A percentile compares a stretch with the other conserved stretches of the same genome.
Conservation (phyloP, 1,140 invertebrate species). For the Bombus confusus region DNA sequence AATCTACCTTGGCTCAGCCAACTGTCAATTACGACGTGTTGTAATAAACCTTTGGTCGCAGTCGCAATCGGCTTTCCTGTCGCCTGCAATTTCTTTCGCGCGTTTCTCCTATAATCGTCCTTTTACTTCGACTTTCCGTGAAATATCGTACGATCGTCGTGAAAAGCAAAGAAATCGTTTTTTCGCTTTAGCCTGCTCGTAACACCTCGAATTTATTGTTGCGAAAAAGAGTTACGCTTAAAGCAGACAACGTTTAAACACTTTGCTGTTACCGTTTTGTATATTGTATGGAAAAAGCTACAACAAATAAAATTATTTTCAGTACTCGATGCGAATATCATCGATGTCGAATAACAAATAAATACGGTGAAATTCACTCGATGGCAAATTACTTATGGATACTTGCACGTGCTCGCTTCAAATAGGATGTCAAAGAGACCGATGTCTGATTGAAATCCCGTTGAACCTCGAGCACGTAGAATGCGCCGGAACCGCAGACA, state of each 20-base stretch:
- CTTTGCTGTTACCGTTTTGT: background rate
- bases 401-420: background rate
- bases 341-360: background rate
- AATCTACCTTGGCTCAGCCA: background rate
- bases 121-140: background rate
- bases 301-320: background rate
- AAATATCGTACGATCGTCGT: background rate
- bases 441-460: slow-evolving; percentile 28
- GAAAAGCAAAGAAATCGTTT: background rate
- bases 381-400: slow-evolving; percentile 39
- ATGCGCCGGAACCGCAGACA: slow-evolving; percentile 19
- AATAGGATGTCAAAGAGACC: slow-evolving; percentile 43
- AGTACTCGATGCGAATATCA: background rate
- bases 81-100: background rate
- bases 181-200: background rate
- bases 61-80: background rate
- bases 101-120: background rate
- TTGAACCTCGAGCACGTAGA: slow-evolving; percentile 36
- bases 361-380: background rate
- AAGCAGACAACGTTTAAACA: no score
- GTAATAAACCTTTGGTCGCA: slow-evolving; percentile 10
- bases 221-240: background rate
- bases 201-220: background rate
- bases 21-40: slow-evolving; percentile 34
- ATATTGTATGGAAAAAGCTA: no score